Evolutionary conservation across 2,113 vertebrate species (phyloP).

Genomic region (Paratilapia polleni): DNA sequence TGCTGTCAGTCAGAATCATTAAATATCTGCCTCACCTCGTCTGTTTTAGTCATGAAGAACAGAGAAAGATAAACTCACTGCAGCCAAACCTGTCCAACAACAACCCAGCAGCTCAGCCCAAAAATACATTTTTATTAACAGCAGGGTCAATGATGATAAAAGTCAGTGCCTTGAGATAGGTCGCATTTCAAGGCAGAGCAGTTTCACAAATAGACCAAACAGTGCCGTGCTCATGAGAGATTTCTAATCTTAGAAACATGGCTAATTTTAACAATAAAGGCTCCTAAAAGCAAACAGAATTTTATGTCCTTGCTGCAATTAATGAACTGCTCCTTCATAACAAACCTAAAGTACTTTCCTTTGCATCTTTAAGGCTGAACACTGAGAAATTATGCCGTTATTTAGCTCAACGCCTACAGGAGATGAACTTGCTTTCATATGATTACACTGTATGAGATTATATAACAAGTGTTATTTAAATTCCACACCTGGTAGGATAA

Average conservation of each 20-base stretch:
- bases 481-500: background rate
- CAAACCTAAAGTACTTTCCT: accelerated
- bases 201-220: constrained; percentile 9
- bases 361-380: background rate
- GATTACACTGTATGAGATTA: background rate
- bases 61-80: background rate
- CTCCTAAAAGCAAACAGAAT: background rate
- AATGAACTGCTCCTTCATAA: background rate
- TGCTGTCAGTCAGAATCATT: background rate
- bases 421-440: background rate
- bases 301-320: background rate
- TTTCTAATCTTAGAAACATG: constrained; percentile 55
- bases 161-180: background rate
- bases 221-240: background rate
- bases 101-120: background rate
- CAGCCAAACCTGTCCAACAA: background rate
- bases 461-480: background rate
- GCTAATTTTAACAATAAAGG: constrained; percentile 11
- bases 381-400: background rate
- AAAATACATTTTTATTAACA: constrained; percentile 41
- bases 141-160: constrained; percentile 9
- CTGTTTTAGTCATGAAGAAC: background rate
- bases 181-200: background rate
- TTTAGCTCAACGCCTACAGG: background rate
- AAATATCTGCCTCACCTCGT: constrained; percentile 8